phyloP scores from a whole-genome alignment of 2,888 invertebrate species.

The Toxonevra muliebris region DNA sequence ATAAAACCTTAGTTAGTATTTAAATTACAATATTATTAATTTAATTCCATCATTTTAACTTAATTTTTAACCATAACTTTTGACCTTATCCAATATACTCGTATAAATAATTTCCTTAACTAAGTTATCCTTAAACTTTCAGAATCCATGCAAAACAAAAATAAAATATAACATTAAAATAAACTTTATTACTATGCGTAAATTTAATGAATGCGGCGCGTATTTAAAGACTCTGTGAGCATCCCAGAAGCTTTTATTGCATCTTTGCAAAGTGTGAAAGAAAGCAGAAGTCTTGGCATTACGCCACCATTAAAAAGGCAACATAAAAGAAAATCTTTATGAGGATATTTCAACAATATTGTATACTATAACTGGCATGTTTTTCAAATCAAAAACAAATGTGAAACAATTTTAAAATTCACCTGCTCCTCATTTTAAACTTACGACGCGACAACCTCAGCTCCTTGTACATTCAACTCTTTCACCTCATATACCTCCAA shows the following conservation, averaged over 20 bases:
- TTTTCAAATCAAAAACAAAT: slow-evolving; percentile 38
- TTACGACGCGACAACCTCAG: slow-evolving; percentile 10
- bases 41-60: too few relatives aligned
- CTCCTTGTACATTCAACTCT: neutral
- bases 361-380: slow-evolving; percentile 15
- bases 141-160: too few relatives aligned
- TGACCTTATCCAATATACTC: too few relatives aligned
- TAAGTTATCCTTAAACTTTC: too few relatives aligned
- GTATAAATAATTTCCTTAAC: too few relatives aligned
- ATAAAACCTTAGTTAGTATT: too few relatives aligned
- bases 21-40: too few relatives aligned
- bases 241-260: neutral
- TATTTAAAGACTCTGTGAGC: neutral
- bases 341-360: neutral
- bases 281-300: neutral
- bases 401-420: slow-evolving; percentile 28
- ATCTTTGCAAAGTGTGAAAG: neutral
- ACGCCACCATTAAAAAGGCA: neutral
- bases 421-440: slow-evolving; percentile 34
- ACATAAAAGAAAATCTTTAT: slow-evolving; percentile 15
- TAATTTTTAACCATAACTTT: too few relatives aligned
- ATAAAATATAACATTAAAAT: slow-evolving; percentile 15
- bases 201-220: slow-evolving; percentile 17
- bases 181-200: slow-evolving; percentile 25
- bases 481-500: neutral